Evolutionary conservation across 1,140 invertebrate species (phyloP), one percentile per base, ranked within the genome.

Genomic region (Panagrolaimus sp.): DNA sequence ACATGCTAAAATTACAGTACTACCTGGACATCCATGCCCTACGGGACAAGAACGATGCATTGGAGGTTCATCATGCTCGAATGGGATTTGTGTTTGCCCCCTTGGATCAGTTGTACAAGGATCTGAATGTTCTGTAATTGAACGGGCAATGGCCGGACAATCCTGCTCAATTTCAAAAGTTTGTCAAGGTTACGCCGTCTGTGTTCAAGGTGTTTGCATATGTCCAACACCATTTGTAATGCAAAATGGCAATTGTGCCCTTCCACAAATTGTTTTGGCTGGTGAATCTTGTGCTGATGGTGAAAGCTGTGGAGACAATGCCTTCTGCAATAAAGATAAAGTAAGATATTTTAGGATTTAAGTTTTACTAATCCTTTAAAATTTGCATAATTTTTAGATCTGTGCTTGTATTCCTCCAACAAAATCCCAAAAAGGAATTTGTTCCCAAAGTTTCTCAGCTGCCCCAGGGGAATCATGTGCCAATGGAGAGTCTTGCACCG

Each of bases 161-260:
- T 32, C 73, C 4, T 77, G 75, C 44, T 78, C 76, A 4, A n/a
- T 73, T 14, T 73, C 75, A 3, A 48, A 63, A 10, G 24, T 75
- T 21, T 77, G 75, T 69, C 55, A 71, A 17, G 76, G 76, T 14
- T 68, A 73, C 24, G 67, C 75, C 3, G 67, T 76, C 21, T 77
- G 75, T 45, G 75, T 77, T 3, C 75, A 72, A 28, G 69, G 69
- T 24, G 65, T 77, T 7, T 77, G 75, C 52, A 76, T 73, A 6
- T 80, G 75, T 64, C 55, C 71, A 26, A 67, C 75, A n/a, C 73
- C 68, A 24, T 79, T 77, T 64, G 52, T 79, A 15, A 69, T 58
- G 14, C 65, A 78, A 65, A 76, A 52, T 43, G 77, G 67, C 1
- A 63, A 79, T 32, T 77, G 75, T 46, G 46, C 71, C 32, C 38